These are phyloP conservation scores for Perodicticus potto DNA, from an alignment of 2,797 vertebrate species.

Conservation along the genomic window DNA sequence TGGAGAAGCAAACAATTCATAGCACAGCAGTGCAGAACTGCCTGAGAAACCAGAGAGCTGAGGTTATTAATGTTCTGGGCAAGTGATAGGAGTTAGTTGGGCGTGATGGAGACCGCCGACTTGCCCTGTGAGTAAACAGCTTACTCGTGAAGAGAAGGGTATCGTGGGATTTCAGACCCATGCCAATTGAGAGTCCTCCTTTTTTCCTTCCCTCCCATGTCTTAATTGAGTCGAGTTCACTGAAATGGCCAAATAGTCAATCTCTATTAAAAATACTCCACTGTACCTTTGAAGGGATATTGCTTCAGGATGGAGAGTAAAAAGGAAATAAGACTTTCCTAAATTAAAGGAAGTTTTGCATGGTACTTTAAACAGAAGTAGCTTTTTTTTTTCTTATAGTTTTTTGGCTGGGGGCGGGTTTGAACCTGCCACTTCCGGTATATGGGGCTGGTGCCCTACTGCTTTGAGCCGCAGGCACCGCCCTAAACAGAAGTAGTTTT, in stretches of 20 bases:
- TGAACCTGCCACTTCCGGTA: too few relatives aligned
- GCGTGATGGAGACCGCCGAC: neutral
- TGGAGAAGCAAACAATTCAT: neutral
- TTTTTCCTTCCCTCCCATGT: neutral
- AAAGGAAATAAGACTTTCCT: neutral
- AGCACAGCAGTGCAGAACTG: rapidly evolving
- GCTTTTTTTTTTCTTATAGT: neutral
- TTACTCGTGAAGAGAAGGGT: neutral
- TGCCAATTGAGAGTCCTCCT: neutral
- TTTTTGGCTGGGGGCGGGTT: too few relatives aligned
- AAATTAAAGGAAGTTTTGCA: neutral
- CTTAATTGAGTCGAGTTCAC: neutral
- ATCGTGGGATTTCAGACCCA: neutral
- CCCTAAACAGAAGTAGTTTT: neutral
- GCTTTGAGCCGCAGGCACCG: too few relatives aligned
- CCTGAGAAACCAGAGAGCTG: neutral
- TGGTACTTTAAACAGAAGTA: slow-evolving; percentile 16
- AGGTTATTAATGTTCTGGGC: neutral
- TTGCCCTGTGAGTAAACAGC: neutral
- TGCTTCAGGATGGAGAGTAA: neutral
- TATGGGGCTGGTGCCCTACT: too few relatives aligned
- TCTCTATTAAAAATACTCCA: neutral
- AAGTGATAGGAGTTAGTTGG: neutral
- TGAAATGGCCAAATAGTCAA: neutral
- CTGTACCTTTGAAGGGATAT: neutral